phyloP scores from a whole-genome alignment of 2,888 invertebrate genomes.

The Drosophila hamatofila region DNA sequence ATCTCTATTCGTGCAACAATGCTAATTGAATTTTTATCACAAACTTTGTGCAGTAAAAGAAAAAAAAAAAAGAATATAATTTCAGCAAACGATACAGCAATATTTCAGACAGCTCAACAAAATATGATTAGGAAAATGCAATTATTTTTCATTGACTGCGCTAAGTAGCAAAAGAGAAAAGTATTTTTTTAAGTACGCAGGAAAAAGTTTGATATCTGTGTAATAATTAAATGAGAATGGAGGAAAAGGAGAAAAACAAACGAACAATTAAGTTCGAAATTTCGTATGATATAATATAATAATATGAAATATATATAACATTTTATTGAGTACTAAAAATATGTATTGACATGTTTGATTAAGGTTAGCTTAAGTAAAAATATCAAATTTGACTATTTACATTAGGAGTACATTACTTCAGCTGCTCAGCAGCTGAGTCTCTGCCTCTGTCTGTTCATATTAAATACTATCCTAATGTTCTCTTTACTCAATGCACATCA shows the following conservation, averaged over 20 bases:
- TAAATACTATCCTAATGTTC: not conserved
- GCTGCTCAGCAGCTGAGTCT: not conserved
- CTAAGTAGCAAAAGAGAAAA: constrained; percentile 10
- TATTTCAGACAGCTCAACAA: not conserved
- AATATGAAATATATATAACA: no score
- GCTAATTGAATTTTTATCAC: constrained; percentile 15
- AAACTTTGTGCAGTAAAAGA: not conserved
- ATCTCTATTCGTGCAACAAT: not conserved
- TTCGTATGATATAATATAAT: no score
- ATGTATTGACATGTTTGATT: no score
- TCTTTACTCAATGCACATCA: not conserved
- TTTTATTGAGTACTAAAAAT: no score
- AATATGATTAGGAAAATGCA: constrained; percentile 30
- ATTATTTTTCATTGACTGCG: constrained; percentile 24
- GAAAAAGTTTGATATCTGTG: not conserved
- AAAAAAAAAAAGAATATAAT: not conserved
- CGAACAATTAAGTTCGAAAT: no score
- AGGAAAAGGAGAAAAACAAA: no score
- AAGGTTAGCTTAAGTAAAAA: no score
- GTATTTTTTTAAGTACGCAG: not conserved
- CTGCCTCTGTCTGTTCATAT: not conserved
- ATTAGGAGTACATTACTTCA: no score
- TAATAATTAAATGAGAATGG: not conserved
- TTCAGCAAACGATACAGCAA: not conserved
- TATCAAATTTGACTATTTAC: no score